These are phyloP conservation scores for Brachionus plicatilis DNA, from an alignment of 1,140 invertebrate species.

Conservation along the genomic window DNA sequence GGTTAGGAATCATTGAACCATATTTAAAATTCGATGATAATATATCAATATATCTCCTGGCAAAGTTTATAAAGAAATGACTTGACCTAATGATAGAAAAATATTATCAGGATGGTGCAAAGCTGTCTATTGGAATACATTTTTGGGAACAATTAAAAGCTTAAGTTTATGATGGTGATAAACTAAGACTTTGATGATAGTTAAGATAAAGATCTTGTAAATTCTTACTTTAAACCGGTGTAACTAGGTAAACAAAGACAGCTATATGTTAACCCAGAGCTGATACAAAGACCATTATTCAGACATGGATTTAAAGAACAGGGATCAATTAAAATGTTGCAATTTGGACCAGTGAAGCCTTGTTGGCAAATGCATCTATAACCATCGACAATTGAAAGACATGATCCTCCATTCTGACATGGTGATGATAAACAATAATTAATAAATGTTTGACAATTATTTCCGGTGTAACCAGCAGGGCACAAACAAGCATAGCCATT, in stretches of 20 bases:
- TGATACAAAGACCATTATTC: background rate
- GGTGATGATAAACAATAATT: constrained; percentile 27
- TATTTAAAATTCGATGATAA: too few species aligned
- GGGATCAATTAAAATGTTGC: background rate
- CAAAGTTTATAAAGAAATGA: too few species aligned
- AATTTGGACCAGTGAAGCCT: constrained; percentile 38
- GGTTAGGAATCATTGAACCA: too few species aligned
- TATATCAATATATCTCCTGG: too few species aligned
- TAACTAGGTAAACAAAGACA: background rate
- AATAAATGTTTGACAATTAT: background rate
- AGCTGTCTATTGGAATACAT: too few species aligned
- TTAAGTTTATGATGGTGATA: too few species aligned
- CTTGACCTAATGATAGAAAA: too few species aligned
- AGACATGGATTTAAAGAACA: constrained; percentile 41
- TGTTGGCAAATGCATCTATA: constrained; percentile 44
- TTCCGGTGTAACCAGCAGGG: background rate
- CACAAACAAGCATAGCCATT: constrained; percentile 44
- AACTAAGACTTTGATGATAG: too few species aligned
- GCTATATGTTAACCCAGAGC: background rate
- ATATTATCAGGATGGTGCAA: too few species aligned
- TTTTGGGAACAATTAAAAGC: too few species aligned
- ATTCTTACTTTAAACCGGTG: background rate
- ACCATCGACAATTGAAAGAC: background rate
- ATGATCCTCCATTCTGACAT: constrained; percentile 41
- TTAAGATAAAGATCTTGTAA: background rate